A percentile compares a stretch with the other conserved stretches of the same genome.
Conservation (phyloP, 1,140 invertebrate genomes). For the Spodoptera litura region DNA sequence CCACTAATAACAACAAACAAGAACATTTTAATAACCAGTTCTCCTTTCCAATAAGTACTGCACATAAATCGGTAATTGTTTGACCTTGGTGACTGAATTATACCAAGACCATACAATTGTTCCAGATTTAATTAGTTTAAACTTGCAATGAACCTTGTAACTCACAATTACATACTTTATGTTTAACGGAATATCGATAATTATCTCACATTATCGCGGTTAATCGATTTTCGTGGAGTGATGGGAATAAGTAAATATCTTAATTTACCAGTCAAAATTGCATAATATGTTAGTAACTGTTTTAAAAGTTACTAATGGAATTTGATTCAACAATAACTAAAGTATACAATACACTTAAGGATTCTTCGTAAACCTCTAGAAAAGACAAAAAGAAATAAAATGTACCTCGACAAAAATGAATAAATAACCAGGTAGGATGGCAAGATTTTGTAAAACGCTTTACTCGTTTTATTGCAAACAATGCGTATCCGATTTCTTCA, state of each 20-base stretch:
- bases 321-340: too few species aligned
- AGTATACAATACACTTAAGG: too few species aligned
- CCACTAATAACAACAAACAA: slow-evolving; percentile 28
- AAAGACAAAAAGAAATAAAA: too few species aligned
- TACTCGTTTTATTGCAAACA: slow-evolving; percentile 14
- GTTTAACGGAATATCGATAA: background rate
- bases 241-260: too few species aligned
- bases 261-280: too few species aligned
- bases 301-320: too few species aligned
- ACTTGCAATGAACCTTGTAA: slow-evolving; percentile 24
- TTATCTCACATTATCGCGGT: background rate
- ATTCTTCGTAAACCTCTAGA: too few species aligned
- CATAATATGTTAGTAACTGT: too few species aligned
- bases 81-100: slow-evolving; percentile 46
- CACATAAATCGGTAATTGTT: slow-evolving; percentile 42
- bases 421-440: too few species aligned
- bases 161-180: background rate
- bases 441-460: slow-evolving; percentile 1
- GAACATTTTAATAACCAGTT: slow-evolving; percentile 42
- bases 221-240: background rate
- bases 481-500: slow-evolving; percentile 13
- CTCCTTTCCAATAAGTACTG: slow-evolving; percentile 45
- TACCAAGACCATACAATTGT: slow-evolving; percentile 39
- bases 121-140: slow-evolving; percentile 45
- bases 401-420: too few species aligned